A percentile compares a stretch with the other conserved stretches of the same genome.
Conservation (phyloP, 2,797 vertebrate species). For the Rhincodon typus region DNA sequence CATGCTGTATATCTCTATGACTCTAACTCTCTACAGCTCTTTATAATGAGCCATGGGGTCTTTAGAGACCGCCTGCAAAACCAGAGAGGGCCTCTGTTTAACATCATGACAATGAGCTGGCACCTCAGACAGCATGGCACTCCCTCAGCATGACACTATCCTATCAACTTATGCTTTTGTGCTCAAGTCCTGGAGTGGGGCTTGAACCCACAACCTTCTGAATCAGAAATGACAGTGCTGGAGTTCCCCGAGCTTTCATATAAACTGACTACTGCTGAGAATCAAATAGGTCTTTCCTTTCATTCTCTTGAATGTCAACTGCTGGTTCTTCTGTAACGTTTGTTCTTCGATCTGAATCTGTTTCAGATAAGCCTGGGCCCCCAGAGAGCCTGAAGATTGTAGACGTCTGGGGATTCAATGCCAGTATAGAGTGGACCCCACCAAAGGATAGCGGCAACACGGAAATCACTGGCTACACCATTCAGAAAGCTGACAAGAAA, state of each 20-base stretch:
- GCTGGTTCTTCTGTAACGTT: background rate
- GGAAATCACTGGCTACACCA: constrained; percentile 72
- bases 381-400: constrained; percentile 62
- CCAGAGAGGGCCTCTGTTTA: background rate
- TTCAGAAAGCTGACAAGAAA: constrained; percentile 82
- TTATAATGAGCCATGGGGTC: background rate
- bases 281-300: background rate
- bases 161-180: background rate
- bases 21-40: background rate
- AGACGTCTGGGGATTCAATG: constrained; percentile 84
- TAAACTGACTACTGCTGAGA: background rate
- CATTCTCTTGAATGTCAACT: background rate
- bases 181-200: too few species aligned
- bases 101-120: background rate
- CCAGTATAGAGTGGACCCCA: constrained; percentile 74
- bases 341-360: background rate
- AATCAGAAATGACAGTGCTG: background rate
- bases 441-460: constrained; percentile 78
- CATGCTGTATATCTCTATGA: too few species aligned
- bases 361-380: constrained; percentile 73
- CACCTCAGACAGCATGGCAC: background rate
- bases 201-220: background rate
- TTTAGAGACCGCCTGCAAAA: background rate
- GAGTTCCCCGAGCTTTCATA: background rate
- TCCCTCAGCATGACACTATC: background rate